Conservation (phyloP, 2,888 invertebrate species). For the Eucera pruinosa region DNA sequence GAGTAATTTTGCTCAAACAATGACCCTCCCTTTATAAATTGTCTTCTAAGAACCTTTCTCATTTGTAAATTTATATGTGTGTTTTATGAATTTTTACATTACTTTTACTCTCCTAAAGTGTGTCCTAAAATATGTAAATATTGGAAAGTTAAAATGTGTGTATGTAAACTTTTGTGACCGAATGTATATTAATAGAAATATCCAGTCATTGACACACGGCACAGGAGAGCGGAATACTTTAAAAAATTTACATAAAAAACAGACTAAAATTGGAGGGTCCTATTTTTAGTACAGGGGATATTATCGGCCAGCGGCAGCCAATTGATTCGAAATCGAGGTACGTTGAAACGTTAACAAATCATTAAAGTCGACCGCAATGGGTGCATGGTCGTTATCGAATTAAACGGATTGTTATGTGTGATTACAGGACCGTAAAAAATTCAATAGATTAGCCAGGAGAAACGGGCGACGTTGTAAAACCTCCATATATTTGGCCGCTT, state of each 20-base stretch:
- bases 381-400: constrained; percentile 42
- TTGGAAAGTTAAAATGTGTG: too few relatives aligned
- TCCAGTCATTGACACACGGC: neutral
- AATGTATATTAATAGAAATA: neutral
- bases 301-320: too few relatives aligned
- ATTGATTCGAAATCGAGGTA: neutral
- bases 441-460: constrained; percentile 33
- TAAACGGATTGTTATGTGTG: constrained; percentile 46
- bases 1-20: too few relatives aligned
- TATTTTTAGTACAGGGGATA: neutral
- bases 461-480: constrained; percentile 49
- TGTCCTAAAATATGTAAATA: too few relatives aligned
- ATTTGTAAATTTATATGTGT: too few relatives aligned
- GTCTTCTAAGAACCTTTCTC: too few relatives aligned
- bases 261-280: neutral
- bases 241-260: neutral
- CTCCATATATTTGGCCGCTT: constrained; percentile 48
- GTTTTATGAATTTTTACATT: too few relatives aligned
- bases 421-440: constrained; percentile 46
- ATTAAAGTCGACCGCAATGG: constrained; percentile 33
- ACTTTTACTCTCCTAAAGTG: too few relatives aligned
- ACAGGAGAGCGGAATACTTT: neutral
- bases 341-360: constrained; percentile 25
- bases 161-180: too few relatives aligned
- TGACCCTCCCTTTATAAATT: too few relatives aligned